These are phyloP conservation scores for Gallinago solitaria DNA, from an alignment of 2,797 vertebrate genomes.

Conservation along the genomic window DNA sequence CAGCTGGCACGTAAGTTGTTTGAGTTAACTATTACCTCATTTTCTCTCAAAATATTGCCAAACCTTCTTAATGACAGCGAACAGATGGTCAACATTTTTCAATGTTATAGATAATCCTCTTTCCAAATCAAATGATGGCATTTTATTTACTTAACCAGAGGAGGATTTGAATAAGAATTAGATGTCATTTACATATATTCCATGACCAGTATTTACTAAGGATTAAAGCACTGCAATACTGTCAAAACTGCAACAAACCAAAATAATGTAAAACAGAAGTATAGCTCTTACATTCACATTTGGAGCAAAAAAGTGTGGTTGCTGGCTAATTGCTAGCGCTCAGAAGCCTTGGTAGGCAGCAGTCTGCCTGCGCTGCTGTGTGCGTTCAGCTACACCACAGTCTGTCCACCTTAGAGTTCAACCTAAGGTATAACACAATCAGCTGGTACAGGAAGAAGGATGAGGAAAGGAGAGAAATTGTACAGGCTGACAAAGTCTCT, in stretches of 20 bases:
- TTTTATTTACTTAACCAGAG: slow-evolving; percentile 2
- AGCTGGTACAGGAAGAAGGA: not conserved
- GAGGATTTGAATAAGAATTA: not conserved
- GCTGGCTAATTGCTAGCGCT: not conserved
- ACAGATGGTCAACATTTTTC: slow-evolving; percentile 58
- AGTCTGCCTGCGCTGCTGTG: not conserved
- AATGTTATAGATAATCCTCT: slow-evolving; percentile 47
- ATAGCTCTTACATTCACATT: not conserved
- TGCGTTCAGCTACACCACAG: not conserved
- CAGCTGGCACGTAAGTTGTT: slow-evolving; percentile 56
- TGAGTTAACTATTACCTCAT: slow-evolving; percentile 71
- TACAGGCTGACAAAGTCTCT: not conserved
- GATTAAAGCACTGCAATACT: not conserved
- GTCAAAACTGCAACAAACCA: not conserved
- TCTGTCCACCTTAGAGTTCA: not conserved
- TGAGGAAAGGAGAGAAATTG: not conserved
- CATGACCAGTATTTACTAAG: not conserved
- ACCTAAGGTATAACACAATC: not conserved
- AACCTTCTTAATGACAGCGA: slow-evolving; percentile 47
- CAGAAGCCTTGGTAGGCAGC: not conserved
- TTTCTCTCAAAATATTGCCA: slow-evolving; percentile 68
- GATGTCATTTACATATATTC: not conserved
- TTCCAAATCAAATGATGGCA: slow-evolving; percentile 36
- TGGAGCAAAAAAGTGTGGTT: not conserved
- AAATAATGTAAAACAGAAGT: not conserved